A percentile compares a stretch with the other conserved stretches of the same genome.
phyloP scores from a whole-genome alignment of 1,140 invertebrate species.

The Yoshiicerus persimilis region DNA sequence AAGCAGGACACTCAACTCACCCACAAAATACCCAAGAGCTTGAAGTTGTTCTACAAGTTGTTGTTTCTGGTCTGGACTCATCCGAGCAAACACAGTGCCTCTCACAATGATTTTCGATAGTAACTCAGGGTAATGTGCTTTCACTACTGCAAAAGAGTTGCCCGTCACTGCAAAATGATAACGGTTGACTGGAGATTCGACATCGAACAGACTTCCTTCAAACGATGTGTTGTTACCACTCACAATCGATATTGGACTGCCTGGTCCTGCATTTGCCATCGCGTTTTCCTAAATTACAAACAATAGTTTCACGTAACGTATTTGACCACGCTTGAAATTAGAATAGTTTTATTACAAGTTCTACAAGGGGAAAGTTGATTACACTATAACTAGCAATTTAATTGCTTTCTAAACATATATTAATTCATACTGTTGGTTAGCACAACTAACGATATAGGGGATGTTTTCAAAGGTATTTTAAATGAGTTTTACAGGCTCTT shows the following conservation, averaged over 20 bases:
- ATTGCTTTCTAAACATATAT: too few relatives aligned
- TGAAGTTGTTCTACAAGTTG: constrained; percentile 84
- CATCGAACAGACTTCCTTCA: constrained; percentile 33
- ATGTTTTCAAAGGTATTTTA: too few relatives aligned
- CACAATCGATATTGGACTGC: constrained; percentile 30
- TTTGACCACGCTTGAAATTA: neutral
- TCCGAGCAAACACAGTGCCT: constrained; percentile 88
- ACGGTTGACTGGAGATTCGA: constrained; percentile 41
- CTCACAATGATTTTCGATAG: constrained; percentile 68
- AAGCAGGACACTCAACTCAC: constrained; percentile 54
- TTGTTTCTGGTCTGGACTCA: constrained; percentile 95
- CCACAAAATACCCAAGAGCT: constrained; percentile 75
- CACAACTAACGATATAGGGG: too few relatives aligned
- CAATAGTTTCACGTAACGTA: neutral
- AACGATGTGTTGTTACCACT: constrained; percentile 19
- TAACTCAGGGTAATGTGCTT: constrained; percentile 68
- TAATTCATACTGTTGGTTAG: too few relatives aligned
- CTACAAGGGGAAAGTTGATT: too few relatives aligned
- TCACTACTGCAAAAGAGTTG: constrained; percentile 69
- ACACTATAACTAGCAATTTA: too few relatives aligned
- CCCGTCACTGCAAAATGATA: constrained; percentile 72
- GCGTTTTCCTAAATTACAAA: neutral
- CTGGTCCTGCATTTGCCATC: constrained; percentile 3
- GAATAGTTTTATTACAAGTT: too few relatives aligned
- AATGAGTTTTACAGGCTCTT: too few relatives aligned